Conservation (phyloP, 2,797 vertebrate species). For the Xenentodon cancila region DNA sequence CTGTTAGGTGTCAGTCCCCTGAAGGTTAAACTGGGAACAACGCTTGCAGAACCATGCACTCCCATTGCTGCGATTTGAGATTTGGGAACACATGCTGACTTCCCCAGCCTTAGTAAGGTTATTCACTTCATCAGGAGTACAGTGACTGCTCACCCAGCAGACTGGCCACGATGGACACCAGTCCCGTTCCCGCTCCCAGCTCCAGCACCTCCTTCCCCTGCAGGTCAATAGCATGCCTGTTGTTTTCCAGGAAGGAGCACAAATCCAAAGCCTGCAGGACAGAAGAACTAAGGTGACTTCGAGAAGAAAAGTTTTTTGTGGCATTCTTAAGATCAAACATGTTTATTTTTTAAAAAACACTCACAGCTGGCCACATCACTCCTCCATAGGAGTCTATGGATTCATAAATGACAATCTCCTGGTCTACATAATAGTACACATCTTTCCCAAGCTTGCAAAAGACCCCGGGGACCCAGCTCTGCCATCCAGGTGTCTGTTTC, state of each 20-base stretch:
- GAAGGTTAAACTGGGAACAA: neutral
- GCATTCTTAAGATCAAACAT: neutral
- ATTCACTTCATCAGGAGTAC: neutral
- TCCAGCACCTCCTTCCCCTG: conserved; percentile 86
- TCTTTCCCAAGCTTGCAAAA: conserved; percentile 80
- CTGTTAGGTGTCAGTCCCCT: neutral
- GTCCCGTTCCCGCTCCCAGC: conserved; percentile 92
- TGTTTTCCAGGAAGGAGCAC: conserved; percentile 89
- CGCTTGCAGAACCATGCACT: no score
- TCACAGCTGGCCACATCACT: conserved; percentile 67
- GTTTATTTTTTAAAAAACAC: conserved; percentile 12
- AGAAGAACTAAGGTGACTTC: neutral
- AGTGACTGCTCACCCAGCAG: conserved; percentile 83
- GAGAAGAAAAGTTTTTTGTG: neutral
- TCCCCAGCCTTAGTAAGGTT: neutral
- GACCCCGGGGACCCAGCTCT: conserved; percentile 74
- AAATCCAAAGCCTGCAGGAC: conserved; percentile 85
- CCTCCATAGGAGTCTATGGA: conserved; percentile 81
- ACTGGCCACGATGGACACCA: conserved; percentile 91
- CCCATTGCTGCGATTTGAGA: no score
- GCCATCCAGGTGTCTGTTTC: conserved; percentile 59
- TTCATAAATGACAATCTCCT: conserved; percentile 88
- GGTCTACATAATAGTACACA: conserved; percentile 83
- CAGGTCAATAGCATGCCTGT: conserved; percentile 83
- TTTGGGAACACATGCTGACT: neutral